Evolutionary conservation across 2,113 vertebrate species (phyloP).

Genomic region (Agapornis roseicollis): DNA sequence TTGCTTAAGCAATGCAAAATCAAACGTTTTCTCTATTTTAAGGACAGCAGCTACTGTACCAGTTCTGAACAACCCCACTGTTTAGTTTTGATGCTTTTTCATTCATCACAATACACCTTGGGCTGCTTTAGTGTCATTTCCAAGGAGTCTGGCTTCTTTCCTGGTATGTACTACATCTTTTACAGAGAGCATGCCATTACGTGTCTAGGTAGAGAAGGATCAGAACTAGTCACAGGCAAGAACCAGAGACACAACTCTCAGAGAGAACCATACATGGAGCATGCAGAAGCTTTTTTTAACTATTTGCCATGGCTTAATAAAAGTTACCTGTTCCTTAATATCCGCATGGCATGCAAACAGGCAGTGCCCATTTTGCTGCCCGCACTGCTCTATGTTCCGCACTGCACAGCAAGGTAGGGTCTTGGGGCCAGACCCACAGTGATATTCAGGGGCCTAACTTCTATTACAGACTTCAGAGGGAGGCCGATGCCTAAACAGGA

Average conservation of each 20-base stretch:
- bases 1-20: background rate
- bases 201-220: background rate
- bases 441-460: slow-evolving; percentile 62
- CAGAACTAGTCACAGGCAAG: background rate
- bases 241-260: fast-evolving
- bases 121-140: background rate
- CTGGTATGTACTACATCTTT: background rate
- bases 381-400: background rate
- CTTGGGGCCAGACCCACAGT: slow-evolving; percentile 42
- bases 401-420: background rate
- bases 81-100: background rate
- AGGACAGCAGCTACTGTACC: background rate
- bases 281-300: background rate
- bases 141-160: background rate
- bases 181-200: fast-evolving
- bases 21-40: background rate
- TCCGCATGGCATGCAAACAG: background rate
- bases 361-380: background rate
- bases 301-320: background rate
- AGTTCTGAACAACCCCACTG: background rate
- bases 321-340: background rate
- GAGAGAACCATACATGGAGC: background rate
- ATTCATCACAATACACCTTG: background rate
- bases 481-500: slow-evolving; percentile 56
- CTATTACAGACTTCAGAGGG: slow-evolving; percentile 56